Percentiles rank a stretch among this genome's conserved stretches.
Evolutionary conservation across 2,797 vertebrate species (phyloP).

Genomic region (Octomys mimax): DNA sequence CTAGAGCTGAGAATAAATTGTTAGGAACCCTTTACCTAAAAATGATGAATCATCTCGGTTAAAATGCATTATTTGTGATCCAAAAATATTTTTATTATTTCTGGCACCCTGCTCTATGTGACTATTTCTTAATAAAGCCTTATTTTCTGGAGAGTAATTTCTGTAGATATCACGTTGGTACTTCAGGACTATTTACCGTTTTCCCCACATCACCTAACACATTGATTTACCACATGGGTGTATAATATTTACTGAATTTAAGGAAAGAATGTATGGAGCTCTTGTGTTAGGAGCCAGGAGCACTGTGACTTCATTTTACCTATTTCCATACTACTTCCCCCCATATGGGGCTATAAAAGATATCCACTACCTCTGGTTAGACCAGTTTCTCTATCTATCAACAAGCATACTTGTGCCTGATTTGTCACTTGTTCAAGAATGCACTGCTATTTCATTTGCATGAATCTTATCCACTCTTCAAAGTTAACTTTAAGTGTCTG

Average conservation of each 20-base stretch:
- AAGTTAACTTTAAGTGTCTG: neutral
- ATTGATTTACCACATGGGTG: neutral
- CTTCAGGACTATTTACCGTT: neutral
- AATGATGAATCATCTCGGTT: slow-evolving; percentile 37
- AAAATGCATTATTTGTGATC: neutral
- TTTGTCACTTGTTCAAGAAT: neutral
- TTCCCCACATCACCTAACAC: neutral
- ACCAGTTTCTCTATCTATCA: neutral
- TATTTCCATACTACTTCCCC: neutral
- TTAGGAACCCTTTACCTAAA: slow-evolving; percentile 41
- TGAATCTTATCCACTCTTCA: neutral
- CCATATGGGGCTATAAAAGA: neutral
- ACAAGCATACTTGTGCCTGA: neutral
- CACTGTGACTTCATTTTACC: neutral
- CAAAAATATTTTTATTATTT: neutral
- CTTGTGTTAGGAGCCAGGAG: neutral
- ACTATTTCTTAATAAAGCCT: slow-evolving; percentile 30
- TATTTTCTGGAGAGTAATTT: slow-evolving; percentile 28
- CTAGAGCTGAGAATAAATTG: slow-evolving; percentile 48
- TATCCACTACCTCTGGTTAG: neutral
- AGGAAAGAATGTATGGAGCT: neutral
- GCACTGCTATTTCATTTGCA: neutral
- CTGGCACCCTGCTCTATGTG: neutral
- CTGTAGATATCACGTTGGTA: neutral
- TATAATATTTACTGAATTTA: neutral